A percentile compares a stretch with the other conserved stretches of the same genome.
These are phyloP conservation scores for Taeniopygia guttata DNA, from an alignment of 2,797 vertebrate genomes.

Conservation along the genomic window DNA sequence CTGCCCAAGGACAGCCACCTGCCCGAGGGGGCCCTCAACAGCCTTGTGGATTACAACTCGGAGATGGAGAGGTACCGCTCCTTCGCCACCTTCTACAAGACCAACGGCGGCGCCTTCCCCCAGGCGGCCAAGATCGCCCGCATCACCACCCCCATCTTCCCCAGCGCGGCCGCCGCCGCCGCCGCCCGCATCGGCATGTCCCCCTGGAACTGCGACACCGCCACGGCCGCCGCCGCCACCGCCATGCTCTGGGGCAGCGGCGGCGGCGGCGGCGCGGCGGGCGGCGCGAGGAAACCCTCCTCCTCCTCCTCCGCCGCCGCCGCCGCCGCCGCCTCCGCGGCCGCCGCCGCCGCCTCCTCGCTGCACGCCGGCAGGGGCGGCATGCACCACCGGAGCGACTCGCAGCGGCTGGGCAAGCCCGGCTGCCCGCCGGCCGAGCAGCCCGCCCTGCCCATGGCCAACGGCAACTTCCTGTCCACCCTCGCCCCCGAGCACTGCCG, in stretches of 20 bases:
- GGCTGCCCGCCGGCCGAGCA: slow-evolving; percentile 84
- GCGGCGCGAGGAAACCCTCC: slow-evolving; percentile 53
- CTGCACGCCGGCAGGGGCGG: slow-evolving; percentile 81
- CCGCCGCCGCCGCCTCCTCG: slow-evolving; percentile 31
- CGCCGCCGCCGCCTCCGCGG: not conserved
- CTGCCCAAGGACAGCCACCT: slow-evolving; percentile 93
- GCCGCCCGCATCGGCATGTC: slow-evolving; percentile 94
- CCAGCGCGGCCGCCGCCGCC: slow-evolving; percentile 70
- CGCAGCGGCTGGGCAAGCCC: slow-evolving; percentile 90
- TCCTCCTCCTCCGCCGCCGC: not conserved
- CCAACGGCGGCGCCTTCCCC: slow-evolving; percentile 88
- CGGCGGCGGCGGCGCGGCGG: slow-evolving; percentile 73
- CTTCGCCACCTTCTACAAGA: slow-evolving; percentile 97
- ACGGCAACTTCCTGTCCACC: slow-evolving; percentile 95
- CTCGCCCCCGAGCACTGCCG: slow-evolving; percentile 96
- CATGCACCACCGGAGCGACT: slow-evolving; percentile 90
- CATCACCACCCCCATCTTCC: slow-evolving; percentile 95
- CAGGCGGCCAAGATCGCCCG: slow-evolving; percentile 95
- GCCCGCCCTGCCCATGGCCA: slow-evolving; percentile 93
- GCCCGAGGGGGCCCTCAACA: slow-evolving; percentile 92
- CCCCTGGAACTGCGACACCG: slow-evolving; percentile 96
- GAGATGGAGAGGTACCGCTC: slow-evolving; percentile 97
- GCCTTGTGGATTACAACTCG: slow-evolving; percentile 97
- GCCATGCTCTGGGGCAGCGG: slow-evolving; percentile 90
- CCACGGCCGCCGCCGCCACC: slow-evolving; percentile 84